Conservation (phyloP, 2,888 invertebrate species). For the Sclerodermus sp. region DNA sequence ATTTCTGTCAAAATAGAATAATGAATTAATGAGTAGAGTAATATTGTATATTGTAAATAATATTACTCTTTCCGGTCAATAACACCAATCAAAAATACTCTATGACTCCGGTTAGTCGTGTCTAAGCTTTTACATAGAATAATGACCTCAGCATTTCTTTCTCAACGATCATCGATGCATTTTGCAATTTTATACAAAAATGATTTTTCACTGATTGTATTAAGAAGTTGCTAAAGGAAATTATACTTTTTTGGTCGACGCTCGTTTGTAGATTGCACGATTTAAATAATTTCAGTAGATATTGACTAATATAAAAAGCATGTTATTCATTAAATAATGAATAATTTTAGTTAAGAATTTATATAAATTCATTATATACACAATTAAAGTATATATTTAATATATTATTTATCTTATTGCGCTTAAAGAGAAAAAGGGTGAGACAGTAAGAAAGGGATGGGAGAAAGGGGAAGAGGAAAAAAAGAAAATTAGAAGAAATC, state of each 20-base stretch:
- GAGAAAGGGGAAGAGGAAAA: no score
- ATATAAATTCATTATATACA: conserved; percentile 29
- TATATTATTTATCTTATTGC: conserved; percentile 17
- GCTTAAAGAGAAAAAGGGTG: neutral
- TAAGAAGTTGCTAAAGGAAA: conserved; percentile 25
- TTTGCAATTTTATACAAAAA: conserved; percentile 28
- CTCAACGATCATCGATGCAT: conserved; percentile 14
- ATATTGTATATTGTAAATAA: no score
- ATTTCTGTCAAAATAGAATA: no score
- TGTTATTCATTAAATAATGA: conserved; percentile 32
- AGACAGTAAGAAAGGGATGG: no score
- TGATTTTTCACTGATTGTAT: conserved; percentile 7
- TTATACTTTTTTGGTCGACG: conserved; percentile 20
- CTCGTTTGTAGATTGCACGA: conserved; percentile 13
- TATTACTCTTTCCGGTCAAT: no score
- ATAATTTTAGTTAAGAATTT: conserved; percentile 27
- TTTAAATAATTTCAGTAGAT: conserved; percentile 20
- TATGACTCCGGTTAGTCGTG: no score
- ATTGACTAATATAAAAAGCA: conserved; percentile 26
- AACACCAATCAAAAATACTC: no score
- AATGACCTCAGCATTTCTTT: conserved; percentile 23
- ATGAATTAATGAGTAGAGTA: no score
- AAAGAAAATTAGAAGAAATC: no score
- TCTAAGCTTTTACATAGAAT: no score
- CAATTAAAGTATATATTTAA: conserved; percentile 37